phyloP scores from a whole-genome alignment of 2,797 vertebrate species.

The Schizopygopsis malacanthus region DNA sequence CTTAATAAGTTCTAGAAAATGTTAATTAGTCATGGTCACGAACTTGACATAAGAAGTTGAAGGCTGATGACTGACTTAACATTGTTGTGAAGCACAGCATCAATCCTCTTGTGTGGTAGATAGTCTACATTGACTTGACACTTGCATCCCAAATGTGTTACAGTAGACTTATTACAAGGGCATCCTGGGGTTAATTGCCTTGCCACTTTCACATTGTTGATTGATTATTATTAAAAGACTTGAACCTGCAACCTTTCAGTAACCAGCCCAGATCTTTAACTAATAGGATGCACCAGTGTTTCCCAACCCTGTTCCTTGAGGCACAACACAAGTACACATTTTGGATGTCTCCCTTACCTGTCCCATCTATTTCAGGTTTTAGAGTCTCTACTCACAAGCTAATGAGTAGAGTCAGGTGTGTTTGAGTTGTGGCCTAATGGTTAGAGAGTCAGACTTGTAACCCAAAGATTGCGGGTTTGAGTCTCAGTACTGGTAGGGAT shows the following conservation, averaged over 20 bases:
- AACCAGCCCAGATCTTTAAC: conserved; percentile 6
- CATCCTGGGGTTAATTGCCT: conserved; percentile 36
- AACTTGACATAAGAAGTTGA: conserved; percentile 45
- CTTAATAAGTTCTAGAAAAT: conserved; percentile 57
- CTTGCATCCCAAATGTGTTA: conserved; percentile 21
- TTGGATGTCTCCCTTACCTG: not conserved
- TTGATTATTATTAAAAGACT: conserved; percentile 11
- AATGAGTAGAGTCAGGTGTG: not conserved
- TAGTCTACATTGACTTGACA: conserved; percentile 28
- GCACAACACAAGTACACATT: not conserved
- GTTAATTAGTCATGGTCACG: conserved; percentile 55
- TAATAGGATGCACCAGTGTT: not conserved
- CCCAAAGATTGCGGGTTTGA: too few species aligned
- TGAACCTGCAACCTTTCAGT: conserved; percentile 28
- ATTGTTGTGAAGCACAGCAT: conserved; percentile 18
- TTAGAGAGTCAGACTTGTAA: too few species aligned
- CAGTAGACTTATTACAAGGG: conserved; percentile 23
- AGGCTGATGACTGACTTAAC: conserved; percentile 45
- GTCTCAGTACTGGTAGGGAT: too few species aligned
- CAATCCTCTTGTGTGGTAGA: conserved; percentile 24
- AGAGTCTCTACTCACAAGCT: not conserved
- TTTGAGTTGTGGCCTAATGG: not conserved
- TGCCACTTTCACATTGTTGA: not conserved
- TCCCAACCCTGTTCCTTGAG: not conserved
- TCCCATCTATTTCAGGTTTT: not conserved